Conservation (phyloP, 37 sponge, comb jelly and placozoan species). For the Beroe ovata region DNA sequence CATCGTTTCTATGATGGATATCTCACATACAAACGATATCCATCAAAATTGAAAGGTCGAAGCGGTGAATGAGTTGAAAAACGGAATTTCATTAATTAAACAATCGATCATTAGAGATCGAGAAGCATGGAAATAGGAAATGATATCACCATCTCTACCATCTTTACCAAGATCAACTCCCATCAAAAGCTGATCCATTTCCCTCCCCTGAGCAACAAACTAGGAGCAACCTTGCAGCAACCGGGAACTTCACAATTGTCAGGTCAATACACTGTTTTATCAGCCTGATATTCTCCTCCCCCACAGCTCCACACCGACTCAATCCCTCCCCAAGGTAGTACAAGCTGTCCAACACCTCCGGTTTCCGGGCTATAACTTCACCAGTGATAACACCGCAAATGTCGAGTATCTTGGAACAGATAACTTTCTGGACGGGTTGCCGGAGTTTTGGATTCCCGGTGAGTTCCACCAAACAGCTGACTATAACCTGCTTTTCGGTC, state of each 20-base stretch:
- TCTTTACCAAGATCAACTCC: no score
- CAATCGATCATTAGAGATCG: neutral
- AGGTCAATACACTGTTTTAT: conserved; percentile 21
- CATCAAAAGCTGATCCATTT: neutral
- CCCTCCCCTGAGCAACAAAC: conserved; percentile 2
- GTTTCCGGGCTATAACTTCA: conserved; percentile 5
- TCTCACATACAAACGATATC: no score
- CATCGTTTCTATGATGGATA: no score
- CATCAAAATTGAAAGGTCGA: no score
- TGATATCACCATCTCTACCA: no score
- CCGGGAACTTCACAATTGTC: conserved; percentile 42
- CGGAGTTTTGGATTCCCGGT: neutral
- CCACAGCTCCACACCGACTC: neutral
- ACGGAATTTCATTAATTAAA: no score
- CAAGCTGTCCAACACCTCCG: conserved; percentile 38
- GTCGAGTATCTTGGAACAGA: neutral
- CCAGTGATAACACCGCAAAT: neutral
- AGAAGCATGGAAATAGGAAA: neutral
- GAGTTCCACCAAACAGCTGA: conserved; percentile 44
- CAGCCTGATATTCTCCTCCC: neutral
- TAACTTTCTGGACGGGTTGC: neutral
- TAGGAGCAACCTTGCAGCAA: conserved; percentile 5
- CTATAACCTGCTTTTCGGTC: conserved; percentile 36
- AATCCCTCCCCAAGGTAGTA: conserved; percentile 44
- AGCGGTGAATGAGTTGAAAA: no score